A percentile compares a stretch with the other conserved stretches of the same genome.
Conservation (phyloP, 2,113 vertebrate genomes). For the Dissostichus mawsoni region DNA sequence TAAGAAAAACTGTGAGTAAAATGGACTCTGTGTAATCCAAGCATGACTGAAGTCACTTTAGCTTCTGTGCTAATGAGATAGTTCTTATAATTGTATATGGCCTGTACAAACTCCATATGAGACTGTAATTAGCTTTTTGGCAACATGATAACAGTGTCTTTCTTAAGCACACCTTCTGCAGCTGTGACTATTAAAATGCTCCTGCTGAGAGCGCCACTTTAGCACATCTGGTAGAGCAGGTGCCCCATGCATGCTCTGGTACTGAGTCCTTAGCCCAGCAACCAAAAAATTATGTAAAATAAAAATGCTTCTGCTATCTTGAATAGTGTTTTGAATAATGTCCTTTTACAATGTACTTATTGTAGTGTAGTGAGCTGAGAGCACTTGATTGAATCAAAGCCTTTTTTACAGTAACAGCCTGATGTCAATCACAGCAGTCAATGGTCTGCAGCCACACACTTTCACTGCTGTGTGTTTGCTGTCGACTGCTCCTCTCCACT, state of each 20-base stretch:
- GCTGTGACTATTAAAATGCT: neutral
- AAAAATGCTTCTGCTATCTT: no score
- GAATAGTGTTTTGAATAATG: neutral
- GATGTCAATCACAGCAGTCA: slow-evolving; percentile 29
- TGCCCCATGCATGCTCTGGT: no score
- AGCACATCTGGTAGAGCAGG: no score
- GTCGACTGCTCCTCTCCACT: slow-evolving; percentile 37
- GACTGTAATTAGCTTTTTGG: neutral
- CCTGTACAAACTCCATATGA: neutral
- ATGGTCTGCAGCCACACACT: slow-evolving; percentile 34
- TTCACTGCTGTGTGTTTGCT: slow-evolving; percentile 14
- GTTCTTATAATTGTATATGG: neutral
- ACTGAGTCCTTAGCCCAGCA: no score
- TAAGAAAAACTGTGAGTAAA: neutral
- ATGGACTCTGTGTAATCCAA: neutral
- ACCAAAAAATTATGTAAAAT: no score
- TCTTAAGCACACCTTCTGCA: neutral
- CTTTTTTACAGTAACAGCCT: slow-evolving; percentile 16
- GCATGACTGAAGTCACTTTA: neutral
- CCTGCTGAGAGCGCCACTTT: neutral
- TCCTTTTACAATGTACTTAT: neutral
- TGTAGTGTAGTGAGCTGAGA: no score
- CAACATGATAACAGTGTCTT: neutral
- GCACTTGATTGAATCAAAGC: neutral
- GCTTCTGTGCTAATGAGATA: no score